Evolutionary conservation across 2,888 invertebrate genomes (phyloP).

Genomic region (Gastracanthus pulcherrimus): DNA sequence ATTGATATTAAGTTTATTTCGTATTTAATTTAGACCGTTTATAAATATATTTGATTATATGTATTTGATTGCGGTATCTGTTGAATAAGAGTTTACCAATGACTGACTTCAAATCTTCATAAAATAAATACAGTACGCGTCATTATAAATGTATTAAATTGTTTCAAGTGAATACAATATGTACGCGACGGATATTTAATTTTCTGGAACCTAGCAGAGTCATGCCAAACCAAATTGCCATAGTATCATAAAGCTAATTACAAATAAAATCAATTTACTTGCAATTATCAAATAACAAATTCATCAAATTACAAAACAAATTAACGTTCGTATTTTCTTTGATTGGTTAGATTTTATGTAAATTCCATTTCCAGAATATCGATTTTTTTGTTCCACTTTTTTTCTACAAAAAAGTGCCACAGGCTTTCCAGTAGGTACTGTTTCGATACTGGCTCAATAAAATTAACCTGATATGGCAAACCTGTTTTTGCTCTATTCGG

Average conservation of each 20-base stretch:
- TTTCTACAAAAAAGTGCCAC: no score
- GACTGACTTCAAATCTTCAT: background rate
- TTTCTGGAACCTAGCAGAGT: background rate
- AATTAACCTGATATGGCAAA: no score
- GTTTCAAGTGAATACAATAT: background rate
- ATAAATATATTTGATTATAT: background rate
- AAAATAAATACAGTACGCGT: background rate
- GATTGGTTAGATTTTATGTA: background rate
- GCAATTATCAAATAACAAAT: background rate
- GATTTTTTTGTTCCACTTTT: background rate
- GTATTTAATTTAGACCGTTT: background rate
- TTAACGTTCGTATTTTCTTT: background rate
- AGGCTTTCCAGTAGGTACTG: background rate
- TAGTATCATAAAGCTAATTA: background rate
- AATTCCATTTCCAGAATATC: background rate
- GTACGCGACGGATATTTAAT: background rate
- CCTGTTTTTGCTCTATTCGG: no score
- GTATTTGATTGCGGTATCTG: background rate
- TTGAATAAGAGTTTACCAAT: background rate
- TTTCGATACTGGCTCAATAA: background rate
- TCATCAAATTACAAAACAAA: background rate
- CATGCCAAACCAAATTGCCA: background rate
- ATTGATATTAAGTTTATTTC: slow-evolving; percentile 12
- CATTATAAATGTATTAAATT: background rate
- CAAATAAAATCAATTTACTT: background rate